These are phyloP conservation scores for Trichopoda pennipes DNA, from an alignment of 2,888 invertebrate species.

Conservation along the genomic window DNA sequence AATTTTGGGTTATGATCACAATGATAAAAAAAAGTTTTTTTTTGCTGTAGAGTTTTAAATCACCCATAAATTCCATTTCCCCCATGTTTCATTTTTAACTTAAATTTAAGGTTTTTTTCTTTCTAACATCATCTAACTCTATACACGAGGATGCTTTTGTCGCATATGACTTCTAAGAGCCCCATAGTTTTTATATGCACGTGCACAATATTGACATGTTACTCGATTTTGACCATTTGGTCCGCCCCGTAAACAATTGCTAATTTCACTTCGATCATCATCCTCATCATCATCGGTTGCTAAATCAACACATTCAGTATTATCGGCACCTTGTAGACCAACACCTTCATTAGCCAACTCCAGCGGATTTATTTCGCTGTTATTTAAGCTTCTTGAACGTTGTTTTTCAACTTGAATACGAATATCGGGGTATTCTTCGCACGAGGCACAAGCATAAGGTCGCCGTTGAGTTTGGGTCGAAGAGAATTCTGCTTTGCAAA, in stretches of 20 bases:
- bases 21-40: neutral
- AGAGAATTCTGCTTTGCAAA: conserved; percentile 72
- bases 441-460: conserved; percentile 72
- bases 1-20: no score
- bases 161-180: conserved; percentile 70
- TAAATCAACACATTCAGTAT: conserved; percentile 64
- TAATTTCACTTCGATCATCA: conserved; percentile 51
- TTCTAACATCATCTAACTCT: neutral
- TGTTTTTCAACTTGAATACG: conserved; percentile 61
- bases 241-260: conserved; percentile 28
- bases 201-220: conserved; percentile 68
- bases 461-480: conserved; percentile 73
- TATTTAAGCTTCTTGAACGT: conserved; percentile 51
- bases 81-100: neutral
- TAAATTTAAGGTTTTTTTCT: neutral
- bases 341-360: conserved; percentile 57
- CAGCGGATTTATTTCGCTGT: conserved; percentile 63
- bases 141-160: conserved; percentile 65
- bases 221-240: conserved; percentile 55
- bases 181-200: conserved; percentile 68
- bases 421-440: conserved; percentile 69
- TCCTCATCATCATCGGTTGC: conserved; percentile 58
- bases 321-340: conserved; percentile 19
- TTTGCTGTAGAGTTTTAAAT: neutral
- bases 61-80: conserved; percentile 10